Base-by-base conservation (phyloP, 2,113 vertebrate species). In the Mormyrus iriodes region DNA sequence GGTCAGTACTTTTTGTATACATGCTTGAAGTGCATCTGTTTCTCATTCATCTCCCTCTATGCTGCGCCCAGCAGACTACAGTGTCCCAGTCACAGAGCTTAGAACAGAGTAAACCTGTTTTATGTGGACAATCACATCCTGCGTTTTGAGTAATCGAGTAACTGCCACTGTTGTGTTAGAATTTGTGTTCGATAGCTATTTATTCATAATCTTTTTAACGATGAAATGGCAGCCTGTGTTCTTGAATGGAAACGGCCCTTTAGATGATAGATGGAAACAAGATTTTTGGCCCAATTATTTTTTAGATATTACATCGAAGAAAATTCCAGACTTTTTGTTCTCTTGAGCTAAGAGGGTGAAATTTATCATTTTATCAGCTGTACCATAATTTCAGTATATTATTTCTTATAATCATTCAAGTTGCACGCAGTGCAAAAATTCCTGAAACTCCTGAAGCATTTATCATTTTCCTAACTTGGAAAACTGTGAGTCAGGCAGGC, bases 401-500 rank as follows among this genome's bases (percentile, higher is more conserved):
- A 48, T 46, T n/a, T 5, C 13, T 88, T 88, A 17, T 31, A 39
- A 46, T 84, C 4, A 1, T 61, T 42, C 65, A 69, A 69, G 31
- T 42, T 79, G 7, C 15, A 31, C 27, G 31, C 51, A 35, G 21
- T 83, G 85, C 82, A 76, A 39, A 46, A n/a, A 52, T 51, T n/a
- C 58, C 19, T 39, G 6, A 49, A 15, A 52, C 51, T 42, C 51
- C 76, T 19, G 51, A 89, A 79, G 76, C 73, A 31, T 84, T 83
- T 42, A 27, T 89, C 88, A 58, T 85, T 89, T 44, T 82, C 53
- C n/a, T 12, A 19, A 84, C 88, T 52, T 82, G n/a, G 88, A 79
- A 42, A 79, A 39, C 55, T 82, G 15, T 58, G 53, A 61, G 19
- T 24, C 27, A 58, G 12, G 31, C 21, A 12, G 31, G n/a, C 48